Conservation (phyloP, 2,797 vertebrate genomes). For the Limnodromus scolopaceus region DNA sequence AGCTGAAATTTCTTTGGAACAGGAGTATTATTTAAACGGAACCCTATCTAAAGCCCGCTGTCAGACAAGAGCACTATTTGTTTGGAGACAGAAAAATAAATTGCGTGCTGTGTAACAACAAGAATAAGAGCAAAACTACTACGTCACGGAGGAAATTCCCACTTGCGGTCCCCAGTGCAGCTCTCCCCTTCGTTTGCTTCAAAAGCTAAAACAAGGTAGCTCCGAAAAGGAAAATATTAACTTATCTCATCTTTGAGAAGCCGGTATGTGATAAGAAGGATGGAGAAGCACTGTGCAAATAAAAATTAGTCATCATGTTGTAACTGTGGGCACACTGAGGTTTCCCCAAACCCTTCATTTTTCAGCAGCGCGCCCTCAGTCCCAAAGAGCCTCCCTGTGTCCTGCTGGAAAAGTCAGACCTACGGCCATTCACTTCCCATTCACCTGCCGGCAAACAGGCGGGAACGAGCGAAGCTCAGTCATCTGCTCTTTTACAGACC, state of each 20-base stretch:
- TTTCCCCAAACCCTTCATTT: neutral
- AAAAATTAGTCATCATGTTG: neutral
- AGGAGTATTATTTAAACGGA: neutral
- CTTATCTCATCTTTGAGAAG: neutral
- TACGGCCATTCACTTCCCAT: neutral
- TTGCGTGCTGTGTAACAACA: neutral
- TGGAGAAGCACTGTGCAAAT: neutral
- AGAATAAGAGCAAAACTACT: neutral
- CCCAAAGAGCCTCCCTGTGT: neutral
- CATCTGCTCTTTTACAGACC: neutral
- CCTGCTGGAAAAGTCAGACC: neutral
- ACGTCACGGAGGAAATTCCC: neutral
- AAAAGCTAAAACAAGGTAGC: neutral
- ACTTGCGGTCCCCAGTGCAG: neutral
- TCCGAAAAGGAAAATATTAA: neutral
- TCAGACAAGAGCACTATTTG: neutral
- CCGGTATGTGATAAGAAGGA: neutral
- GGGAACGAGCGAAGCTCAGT: accelerated
- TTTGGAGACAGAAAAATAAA: neutral
- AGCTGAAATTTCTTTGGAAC: neutral
- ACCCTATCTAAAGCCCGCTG: neutral
- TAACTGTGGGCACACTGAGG: neutral
- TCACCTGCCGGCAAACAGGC: neutral
- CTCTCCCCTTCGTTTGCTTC: neutral
- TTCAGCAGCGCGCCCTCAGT: neutral